Evolutionary conservation across 1,140 invertebrate genomes (phyloP).

Genomic region (Diachasmimorpha longicaudata): DNA sequence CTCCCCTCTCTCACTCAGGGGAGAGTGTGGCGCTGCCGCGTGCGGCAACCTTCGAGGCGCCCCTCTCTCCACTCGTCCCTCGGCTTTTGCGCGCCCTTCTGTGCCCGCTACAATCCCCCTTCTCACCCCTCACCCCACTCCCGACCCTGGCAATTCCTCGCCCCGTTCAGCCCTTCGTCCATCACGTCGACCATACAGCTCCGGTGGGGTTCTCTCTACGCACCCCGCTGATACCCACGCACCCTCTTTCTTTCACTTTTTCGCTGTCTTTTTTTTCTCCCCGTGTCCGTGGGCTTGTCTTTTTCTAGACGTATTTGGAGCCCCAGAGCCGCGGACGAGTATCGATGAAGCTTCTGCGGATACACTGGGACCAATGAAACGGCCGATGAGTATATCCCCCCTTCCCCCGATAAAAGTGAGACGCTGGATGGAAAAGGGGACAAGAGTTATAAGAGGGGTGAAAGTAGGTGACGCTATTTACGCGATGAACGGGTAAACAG

Average conservation of each 20-base stretch:
- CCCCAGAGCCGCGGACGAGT: neutral
- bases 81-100: neutral
- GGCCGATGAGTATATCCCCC: neutral
- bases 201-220: constrained; percentile 29
- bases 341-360: constrained; percentile 6
- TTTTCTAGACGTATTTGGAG: constrained; percentile 12
- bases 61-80: constrained; percentile 18
- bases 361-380: neutral
- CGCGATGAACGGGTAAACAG: neutral
- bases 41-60: constrained; percentile 26
- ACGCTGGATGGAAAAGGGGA: neutral
- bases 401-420: neutral
- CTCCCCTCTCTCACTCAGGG: neutral
- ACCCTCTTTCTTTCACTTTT: constrained; percentile 20
- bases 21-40: neutral
- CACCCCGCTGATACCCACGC: neutral
- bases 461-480: constrained; percentile 1
- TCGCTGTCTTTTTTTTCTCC: constrained; percentile 28
- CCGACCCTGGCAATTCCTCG: neutral
- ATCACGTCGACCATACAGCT: neutral
- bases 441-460: neutral
- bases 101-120: constrained; percentile 50
- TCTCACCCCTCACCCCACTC: constrained; percentile 37
- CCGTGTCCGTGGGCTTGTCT: constrained; percentile 32
- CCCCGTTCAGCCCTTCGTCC: constrained; percentile 5